Evolutionary conservation across 2,113 vertebrate genomes (phyloP), one percentile per base, ranked within the genome.

Genomic region (Syngnathus typhle): DNA sequence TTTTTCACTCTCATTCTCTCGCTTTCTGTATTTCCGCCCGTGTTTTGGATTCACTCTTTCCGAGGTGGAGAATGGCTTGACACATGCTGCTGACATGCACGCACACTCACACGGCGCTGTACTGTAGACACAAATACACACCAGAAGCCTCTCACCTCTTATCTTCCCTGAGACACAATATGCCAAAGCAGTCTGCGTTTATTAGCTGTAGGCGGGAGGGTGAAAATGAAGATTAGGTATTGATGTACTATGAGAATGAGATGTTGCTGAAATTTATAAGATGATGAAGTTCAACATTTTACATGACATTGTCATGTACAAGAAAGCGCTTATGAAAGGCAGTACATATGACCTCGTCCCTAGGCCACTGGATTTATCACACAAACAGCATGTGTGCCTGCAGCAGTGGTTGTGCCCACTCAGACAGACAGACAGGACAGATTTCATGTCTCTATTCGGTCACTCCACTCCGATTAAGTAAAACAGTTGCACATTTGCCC

Each of bases 251-350:
- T 85, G 37, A 61, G 82, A 82, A 80, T 81, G 74, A 71, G 80
- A 73, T 75, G 70, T 55, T 68, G 80, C 78, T 51, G 61, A 77
- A 70, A 75, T 77, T 79, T 71, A 58, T 15, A 70, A 67, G 77
- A 79, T 85, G 85, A 85, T 87, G 79, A 78, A 83, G 85, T 82
- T 74, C 70, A 82, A 75, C 78, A 82, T 79, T 85, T 84, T 76
- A 81, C 81, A 81, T 72, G 80, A 78, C 77, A 70, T 82, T 76
- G 80, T 85, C 85, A 84, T 85, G 82, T 84, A 66, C 69, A 64
- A 54, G 55, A 74, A 44, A 55, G 62, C 73, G 73, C 75, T 60
- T 58, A 82, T 88, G 32, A 78, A 78, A 74, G 76, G 82, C 83
- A 81, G 83, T 85, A 80, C 85, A 84, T 73, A 74, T 59, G 67